phyloP scores from a whole-genome alignment of 2,797 vertebrate genomes.

The Rhinella marina region DNA sequence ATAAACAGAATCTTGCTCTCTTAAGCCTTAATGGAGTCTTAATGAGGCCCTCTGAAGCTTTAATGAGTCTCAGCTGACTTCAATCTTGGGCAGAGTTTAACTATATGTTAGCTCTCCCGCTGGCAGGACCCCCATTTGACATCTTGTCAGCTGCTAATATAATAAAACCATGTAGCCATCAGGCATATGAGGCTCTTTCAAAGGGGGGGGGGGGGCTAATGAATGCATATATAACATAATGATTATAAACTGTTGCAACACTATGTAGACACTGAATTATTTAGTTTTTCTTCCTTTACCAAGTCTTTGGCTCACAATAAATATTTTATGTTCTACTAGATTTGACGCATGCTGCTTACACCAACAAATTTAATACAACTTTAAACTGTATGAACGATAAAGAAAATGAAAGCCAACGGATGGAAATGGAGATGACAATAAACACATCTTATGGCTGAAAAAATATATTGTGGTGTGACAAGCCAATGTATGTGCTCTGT shows the following conservation, averaged over 20 bases:
- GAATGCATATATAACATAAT: slow-evolving; percentile 56
- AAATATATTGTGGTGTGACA: background rate
- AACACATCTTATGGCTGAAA: background rate
- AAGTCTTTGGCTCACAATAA: slow-evolving; percentile 38
- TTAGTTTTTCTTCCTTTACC: slow-evolving; percentile 44
- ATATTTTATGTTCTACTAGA: slow-evolving; percentile 49
- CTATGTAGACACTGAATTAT: slow-evolving; percentile 53
- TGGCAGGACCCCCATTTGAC: slow-evolving; percentile 60
- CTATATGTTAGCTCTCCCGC: slow-evolving; percentile 61
- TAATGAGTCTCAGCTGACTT: slow-evolving; percentile 62
- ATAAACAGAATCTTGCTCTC: slow-evolving; percentile 61
- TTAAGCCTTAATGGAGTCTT: slow-evolving; percentile 63
- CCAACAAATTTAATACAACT: slow-evolving; percentile 19
- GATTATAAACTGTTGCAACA: slow-evolving; percentile 58
- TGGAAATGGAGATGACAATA: background rate
- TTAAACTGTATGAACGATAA: slow-evolving; percentile 15
- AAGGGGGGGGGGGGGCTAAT: slow-evolving; percentile 45
- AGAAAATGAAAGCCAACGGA: slow-evolving; percentile 13
- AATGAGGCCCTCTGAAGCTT: slow-evolving; percentile 61
- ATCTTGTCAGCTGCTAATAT: slow-evolving; percentile 63
- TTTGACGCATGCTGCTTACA: slow-evolving; percentile 32
- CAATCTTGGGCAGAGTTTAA: slow-evolving; percentile 62
- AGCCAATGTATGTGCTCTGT: background rate
- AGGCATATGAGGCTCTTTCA: slow-evolving; percentile 55
- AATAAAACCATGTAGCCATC: slow-evolving; percentile 54